These are phyloP conservation scores for Macropis europaea DNA, from an alignment of 2,888 invertebrate species.

Conservation along the genomic window DNA sequence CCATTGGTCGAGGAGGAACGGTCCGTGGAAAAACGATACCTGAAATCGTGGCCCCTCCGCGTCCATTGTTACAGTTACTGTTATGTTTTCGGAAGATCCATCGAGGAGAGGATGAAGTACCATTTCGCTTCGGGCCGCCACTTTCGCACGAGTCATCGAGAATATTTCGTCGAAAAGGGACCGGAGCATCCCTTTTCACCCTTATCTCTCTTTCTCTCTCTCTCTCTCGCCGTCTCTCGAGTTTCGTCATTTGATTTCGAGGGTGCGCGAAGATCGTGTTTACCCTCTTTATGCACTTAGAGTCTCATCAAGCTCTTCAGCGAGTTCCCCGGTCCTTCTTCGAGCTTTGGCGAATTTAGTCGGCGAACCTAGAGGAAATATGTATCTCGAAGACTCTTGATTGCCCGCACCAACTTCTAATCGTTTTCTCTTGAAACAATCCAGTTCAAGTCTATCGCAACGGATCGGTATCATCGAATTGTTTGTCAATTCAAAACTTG, in stretches of 20 bases:
- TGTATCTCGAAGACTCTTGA: conserved; percentile 16
- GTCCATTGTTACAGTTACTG: conserved; percentile 69
- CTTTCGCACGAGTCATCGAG: conserved; percentile 62
- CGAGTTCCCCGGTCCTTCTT: conserved; percentile 26
- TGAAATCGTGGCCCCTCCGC: conserved; percentile 52
- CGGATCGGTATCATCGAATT: no score
- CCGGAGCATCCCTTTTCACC: neutral
- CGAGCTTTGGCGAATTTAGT: conserved; percentile 42
- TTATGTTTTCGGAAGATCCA: conserved; percentile 57
- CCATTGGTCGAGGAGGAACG: conserved; percentile 4
- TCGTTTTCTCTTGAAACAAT: conserved; percentile 21
- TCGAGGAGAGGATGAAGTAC: conserved; percentile 58
- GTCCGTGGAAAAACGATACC: conserved; percentile 49
- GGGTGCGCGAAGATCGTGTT: conserved; percentile 46
- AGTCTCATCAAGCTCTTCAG: conserved; percentile 47
- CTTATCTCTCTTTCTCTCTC: neutral
- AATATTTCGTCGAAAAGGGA: conserved; percentile 59
- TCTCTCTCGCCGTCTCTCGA: conserved; percentile 7
- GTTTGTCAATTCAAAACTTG: no score
- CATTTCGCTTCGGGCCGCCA: conserved; percentile 50
- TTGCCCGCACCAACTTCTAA: conserved; percentile 22
- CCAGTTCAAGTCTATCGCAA: no score
- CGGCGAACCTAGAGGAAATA: neutral
- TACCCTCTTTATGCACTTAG: conserved; percentile 54
- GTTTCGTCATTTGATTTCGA: conserved; percentile 38